Evolutionary conservation across 2,888 invertebrate genomes (phyloP), one percentile per base, ranked within the genome.

Genomic region (Morpho achilles): DNA sequence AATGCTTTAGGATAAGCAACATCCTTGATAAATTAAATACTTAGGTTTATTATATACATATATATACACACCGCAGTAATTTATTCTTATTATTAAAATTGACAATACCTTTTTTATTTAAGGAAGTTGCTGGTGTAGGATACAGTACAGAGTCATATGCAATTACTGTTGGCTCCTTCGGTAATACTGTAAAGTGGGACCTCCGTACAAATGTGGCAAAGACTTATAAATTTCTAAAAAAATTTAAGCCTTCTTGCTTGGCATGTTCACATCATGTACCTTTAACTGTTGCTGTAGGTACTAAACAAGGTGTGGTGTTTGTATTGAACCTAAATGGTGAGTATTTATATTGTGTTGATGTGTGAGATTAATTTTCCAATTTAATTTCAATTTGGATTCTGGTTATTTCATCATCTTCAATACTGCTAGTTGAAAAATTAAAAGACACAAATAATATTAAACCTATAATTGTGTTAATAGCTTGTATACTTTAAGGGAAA

Each of bases 101-200:
- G 16, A 16, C 22, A 8, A 53, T 48, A 6, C 2, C 0, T 43
- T 47, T 52, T 53, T 46, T 32, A 7, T 80, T 76, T 46, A 67
- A 90, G 91, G 86, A 84, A 67, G 72, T 87, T 42, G 69, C 82
- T 8, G 82, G 91, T 50, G 88, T 91, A 16, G 91, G 85, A 7
- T 87, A 87, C 60, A 88, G 91, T 69, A 84, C 78, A 64, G 84
- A 84, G 39, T 75, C 80, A 43, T 76, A 75, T 69, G 84, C 91
- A 0, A 72, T 93, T 42, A 89, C 92, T 56, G 87, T 91, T 10
- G 91, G 92, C 4, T 73, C 71, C 67, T 77, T 71, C 62, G 92
- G 92, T 1, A 76, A 80, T 56, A 69, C 93, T 54, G 80, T 89
- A 0, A 83, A 91, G 63, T 93, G 93, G 93, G 86, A 91, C 64